These are phyloP conservation scores for Indicator indicator DNA, from an alignment of 2,113 vertebrate species.

Conservation along the genomic window DNA sequence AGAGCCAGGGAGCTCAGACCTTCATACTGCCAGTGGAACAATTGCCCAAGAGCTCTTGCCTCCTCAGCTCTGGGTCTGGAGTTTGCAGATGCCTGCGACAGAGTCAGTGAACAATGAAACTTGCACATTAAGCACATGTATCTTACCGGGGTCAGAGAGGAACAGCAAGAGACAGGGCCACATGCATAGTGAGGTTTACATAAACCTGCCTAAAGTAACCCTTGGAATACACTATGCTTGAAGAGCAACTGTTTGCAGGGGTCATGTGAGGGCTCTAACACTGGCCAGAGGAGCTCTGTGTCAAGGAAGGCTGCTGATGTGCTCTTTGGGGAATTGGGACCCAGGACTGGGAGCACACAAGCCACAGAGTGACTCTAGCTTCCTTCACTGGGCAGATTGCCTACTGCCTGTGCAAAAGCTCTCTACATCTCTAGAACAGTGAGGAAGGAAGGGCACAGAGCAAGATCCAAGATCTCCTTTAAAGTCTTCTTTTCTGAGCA, in stretches of 20 bases:
- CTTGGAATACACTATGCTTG: not conserved
- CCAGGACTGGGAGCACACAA: not conserved
- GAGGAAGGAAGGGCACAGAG: not conserved
- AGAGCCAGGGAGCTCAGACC: not conserved
- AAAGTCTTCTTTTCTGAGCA: not conserved
- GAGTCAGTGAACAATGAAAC: not conserved
- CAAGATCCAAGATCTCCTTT: not conserved
- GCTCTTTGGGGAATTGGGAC: not conserved
- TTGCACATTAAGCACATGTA: not conserved
- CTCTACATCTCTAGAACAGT: not conserved
- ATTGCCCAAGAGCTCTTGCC: not conserved
- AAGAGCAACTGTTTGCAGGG: not conserved
- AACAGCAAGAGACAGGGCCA: not conserved
- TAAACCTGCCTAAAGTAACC: not conserved
- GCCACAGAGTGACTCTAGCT: not conserved
- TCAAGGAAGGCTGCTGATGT: not conserved
- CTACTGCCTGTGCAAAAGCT: accelerated
- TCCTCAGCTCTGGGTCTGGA: not conserved
- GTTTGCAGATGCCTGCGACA: not conserved
- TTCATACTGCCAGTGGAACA: not conserved
- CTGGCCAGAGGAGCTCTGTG: not conserved
- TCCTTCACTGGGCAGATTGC: not conserved
- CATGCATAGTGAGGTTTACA: not conserved
- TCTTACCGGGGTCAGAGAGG: not conserved
- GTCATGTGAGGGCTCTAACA: not conserved